Base-by-base conservation (phyloP, 2,888 invertebrate species). In the Drosophila birchii region DNA sequence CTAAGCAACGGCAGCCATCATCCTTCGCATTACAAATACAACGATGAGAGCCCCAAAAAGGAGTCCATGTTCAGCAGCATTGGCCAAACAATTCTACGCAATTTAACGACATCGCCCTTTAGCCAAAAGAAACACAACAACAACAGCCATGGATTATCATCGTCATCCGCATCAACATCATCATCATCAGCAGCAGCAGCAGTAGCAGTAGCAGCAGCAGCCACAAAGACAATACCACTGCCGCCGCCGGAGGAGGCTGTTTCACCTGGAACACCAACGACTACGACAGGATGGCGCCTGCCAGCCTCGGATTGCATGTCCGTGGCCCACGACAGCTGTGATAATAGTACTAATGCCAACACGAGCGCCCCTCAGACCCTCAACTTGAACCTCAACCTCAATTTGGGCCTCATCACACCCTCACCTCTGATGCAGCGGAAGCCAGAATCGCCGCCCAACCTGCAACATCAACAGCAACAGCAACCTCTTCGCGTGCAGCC, bases 31-130 rank as follows among this genome's bases (percentile, higher is more conserved):
- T 80, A 78, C 66, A 89, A 86, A 49, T 80, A 80, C 78, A 76
- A 64, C 71, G 80, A 89, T 49, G 92, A 91, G 76, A 91, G 91
- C 71, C 92, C 92, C 69, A 91, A 91, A 78, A 92, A 91, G 78
- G 92, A 92, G 67, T 92, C 91, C 23, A 89, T 92, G 75, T 90
- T 92, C 43, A 91, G 90, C 75, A 92, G 90, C 79, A 90, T 92
- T 80, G 92, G 92, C 54, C 92, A 92, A 83, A 90, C 92, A 29
- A 92, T 92, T 63, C 77, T 92, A 60, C 90, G 92, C 53, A 92
- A 92, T 81, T 78, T 92, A 73, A 92, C 92, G 6, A 91, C 91
- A 26, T 92, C 92, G 62, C 92, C 92, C 32, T 92, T 92, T 76
- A 91, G 91, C 75, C 92, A 92, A 85, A 92, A 92, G 81, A 91